Conservation (phyloP, 2,888 invertebrate species). For the Clusia tigrina region DNA sequence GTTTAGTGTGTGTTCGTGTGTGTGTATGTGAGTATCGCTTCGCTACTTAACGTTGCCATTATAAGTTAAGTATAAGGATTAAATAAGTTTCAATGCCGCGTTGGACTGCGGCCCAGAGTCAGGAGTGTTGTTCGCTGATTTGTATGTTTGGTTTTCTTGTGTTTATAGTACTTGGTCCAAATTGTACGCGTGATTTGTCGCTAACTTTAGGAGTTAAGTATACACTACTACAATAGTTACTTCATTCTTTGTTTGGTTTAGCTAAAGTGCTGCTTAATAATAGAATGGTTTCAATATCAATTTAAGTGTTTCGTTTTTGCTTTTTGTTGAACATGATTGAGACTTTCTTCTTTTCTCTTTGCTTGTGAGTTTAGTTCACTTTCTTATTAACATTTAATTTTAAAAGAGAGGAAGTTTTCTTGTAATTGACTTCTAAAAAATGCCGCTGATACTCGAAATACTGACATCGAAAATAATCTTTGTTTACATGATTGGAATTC, state of each 20-base stretch:
- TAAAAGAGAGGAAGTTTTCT: constrained; percentile 3
- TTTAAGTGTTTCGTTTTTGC: constrained; percentile 6
- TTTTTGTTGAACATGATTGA: not conserved
- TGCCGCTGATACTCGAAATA: constrained; percentile 32
- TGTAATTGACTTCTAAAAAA: constrained; percentile 51
- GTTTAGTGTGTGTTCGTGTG: not conserved
- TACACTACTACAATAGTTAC: not conserved
- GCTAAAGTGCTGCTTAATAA: not conserved
- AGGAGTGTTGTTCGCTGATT: no score
- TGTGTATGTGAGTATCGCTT: no score
- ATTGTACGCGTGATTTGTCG: not conserved
- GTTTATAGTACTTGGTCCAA: constrained; percentile 1
- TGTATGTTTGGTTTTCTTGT: no score
- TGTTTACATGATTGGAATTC: not conserved
- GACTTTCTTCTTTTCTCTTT: no score
- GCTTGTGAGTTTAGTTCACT: not conserved
- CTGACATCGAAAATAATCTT: not conserved
- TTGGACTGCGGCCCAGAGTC: no score
- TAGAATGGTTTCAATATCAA: not conserved
- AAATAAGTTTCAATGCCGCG: no score
- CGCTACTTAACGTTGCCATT: no score
- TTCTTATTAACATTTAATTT: not conserved
- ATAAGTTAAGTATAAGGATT: no score
- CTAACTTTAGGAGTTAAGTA: not conserved
- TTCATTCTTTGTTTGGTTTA: not conserved